Evolutionary conservation across 2,888 invertebrate genomes (phyloP), one percentile per base, ranked within the genome.

Genomic region (Aricia artaxerxes): DNA sequence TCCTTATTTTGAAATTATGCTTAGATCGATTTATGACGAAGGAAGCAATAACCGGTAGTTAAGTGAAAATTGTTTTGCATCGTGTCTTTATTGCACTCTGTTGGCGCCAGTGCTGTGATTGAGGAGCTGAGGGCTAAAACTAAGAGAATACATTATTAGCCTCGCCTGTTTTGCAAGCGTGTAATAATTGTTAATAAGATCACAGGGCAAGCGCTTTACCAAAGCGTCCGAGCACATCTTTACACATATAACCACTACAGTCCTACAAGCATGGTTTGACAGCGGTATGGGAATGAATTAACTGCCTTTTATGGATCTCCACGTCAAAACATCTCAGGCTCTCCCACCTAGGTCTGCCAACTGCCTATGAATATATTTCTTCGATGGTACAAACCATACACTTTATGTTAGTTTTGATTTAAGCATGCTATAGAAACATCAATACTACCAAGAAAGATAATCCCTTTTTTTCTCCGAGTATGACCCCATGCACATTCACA

Each of bases 21-120:
- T n/a, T 35, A 35, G 31, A 69, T 69, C 69, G 69, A 69, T 69
- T 69, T 69, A 69, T 35, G 35, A 38, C 13, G 35, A 16, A 69
- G 69, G 69, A 38, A 38, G 69, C 69, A 69, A 69, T 69, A 69
- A 69, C 38, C 69, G 35, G 38, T 69, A 38, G 69, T 38, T 69
- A 38, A 69, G 35, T 69, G 69, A 69, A 69, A 69, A 69, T 38
- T 69, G 69, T 69, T 69, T 69, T 69, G 16, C 35, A 69, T 69
- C 69, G 69, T 5, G 35, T 69, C 35, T 69, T 69, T 69, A 69
- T 69, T 35, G 35, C 69, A 69, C 13, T 69, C 35, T 5, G 69
- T 13, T 69, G 69, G 69, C 69, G 69, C 69, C 69, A 69, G 35
- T 69, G 35, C 16, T 1, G 35, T 35, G 5, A 13, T 69, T 35